A percentile compares a stretch with the other conserved stretches of the same genome.
phyloP scores from a whole-genome alignment of 2,888 invertebrate species.

The Acanthoscelides obtectus region DNA sequence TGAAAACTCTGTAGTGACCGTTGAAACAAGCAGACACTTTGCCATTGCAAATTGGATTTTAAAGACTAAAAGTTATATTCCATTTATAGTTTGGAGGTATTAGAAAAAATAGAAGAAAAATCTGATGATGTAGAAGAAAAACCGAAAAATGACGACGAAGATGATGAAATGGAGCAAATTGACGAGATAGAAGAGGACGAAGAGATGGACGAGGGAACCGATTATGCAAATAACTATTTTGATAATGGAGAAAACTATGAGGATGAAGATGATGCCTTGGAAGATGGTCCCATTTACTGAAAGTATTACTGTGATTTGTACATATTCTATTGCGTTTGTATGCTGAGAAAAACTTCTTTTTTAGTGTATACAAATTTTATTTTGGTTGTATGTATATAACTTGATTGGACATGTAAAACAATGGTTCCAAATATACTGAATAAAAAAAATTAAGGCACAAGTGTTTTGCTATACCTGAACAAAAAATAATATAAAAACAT shows the following conservation, averaged over 20 bases:
- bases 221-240: conserved; percentile 83
- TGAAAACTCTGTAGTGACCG: too few species aligned
- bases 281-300: conserved; percentile 77
- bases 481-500: too few species aligned
- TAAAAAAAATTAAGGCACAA: background rate
- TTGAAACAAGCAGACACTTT: too few species aligned
- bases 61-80: background rate
- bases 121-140: conserved; percentile 39
- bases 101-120: conserved; percentile 64
- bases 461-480: background rate
- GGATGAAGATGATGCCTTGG: conserved; percentile 80
- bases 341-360: background rate
- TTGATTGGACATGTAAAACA: background rate
- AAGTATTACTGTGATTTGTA: background rate
- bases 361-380: background rate
- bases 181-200: conserved; percentile 70
- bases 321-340: background rate
- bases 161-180: conserved; percentile 52
- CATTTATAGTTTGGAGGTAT: conserved; percentile 39
- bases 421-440: background rate
- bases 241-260: conserved; percentile 85
- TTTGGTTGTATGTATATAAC: background rate
- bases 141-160: conserved; percentile 50
- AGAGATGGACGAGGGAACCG: conserved; percentile 85
- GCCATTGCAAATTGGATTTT: too few species aligned